Evolutionary conservation across 2,888 invertebrate genomes (phyloP), one percentile per base, ranked within the genome.

Genomic region (Tachina lurida): DNA sequence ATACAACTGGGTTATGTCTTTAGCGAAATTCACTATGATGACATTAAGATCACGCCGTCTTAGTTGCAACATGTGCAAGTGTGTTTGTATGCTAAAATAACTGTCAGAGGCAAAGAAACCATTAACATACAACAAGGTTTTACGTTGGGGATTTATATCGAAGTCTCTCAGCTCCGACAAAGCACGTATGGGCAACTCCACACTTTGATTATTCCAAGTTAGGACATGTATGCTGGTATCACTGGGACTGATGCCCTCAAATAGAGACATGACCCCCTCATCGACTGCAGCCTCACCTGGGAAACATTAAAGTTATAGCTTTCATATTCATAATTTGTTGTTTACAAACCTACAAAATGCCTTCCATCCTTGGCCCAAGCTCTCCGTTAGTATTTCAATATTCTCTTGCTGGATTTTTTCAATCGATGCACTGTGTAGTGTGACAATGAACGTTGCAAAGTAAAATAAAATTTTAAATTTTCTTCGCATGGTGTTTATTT

Each of bases 261-360:
- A 91, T 12, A 92, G 85, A 1, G 90, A 84, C 89, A 91, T 91
- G 10, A 92, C 90, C 22, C 90, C 90, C 88, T 91, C 91, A 60
- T 91, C 91, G 1, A 91, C 90, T 0, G 91, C 90, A 0, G 92
- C 89, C 70, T 91, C 89, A 83, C 91, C 91, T 91, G 54, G 8
- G 82, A 47, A 12, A 12, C n/a, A 47, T 15, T 19, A 58, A 13
- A 31, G 0, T 4, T 47, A 62, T 52, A 15, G 9, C 7, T 22
- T 49, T 1, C 13, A 15, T 8, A 12, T 7, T 12, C 31, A 43
- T 47, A 4, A 13, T 67, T 17, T 13, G 31, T 31, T 31, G 31
- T 4, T 31, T 4, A 31, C 15, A 12, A 58, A 89, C 91, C 91
- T 88, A 91, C 91, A 91, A 76, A 91, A 91, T 2, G 89, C 88